A percentile compares a stretch with the other conserved stretches of the same genome.
These are phyloP conservation scores for Parasteatoda tepidariorum DNA, from an alignment of 1,140 invertebrate genomes.

Conservation along the genomic window DNA sequence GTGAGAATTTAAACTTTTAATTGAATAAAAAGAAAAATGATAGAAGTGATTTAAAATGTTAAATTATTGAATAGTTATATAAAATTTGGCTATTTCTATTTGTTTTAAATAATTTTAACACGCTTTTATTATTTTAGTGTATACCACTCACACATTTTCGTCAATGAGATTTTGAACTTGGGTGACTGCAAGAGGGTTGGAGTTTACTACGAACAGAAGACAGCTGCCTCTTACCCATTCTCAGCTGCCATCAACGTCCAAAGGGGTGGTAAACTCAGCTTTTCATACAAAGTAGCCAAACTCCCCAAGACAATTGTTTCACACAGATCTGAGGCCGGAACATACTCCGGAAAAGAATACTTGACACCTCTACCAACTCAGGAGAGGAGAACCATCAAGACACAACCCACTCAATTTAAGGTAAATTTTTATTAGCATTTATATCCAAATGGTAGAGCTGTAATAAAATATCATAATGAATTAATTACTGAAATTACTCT, in stretches of 20 bases:
- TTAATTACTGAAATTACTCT: not conserved
- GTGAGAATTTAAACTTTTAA: too few species aligned
- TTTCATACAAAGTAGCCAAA: not conserved
- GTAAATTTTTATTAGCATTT: not conserved
- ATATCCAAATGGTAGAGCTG: not conserved
- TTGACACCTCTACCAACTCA: not conserved
- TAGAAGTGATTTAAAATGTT: too few species aligned
- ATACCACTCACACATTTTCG: not conserved
- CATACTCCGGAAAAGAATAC: not conserved
- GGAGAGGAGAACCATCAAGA: not conserved
- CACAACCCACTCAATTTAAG: not conserved
- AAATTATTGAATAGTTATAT: not conserved
- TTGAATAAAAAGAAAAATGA: too few species aligned
- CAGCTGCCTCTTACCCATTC: not conserved
- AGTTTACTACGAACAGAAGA: constrained; percentile 28
- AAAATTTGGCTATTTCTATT: not conserved
- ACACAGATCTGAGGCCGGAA: constrained; percentile 39
- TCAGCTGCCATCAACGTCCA: not conserved
- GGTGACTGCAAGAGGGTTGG: constrained; percentile 22
- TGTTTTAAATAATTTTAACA: too few species aligned
- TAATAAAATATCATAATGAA: not conserved
- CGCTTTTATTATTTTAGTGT: constrained; percentile 9
- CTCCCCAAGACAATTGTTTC: constrained; percentile 3
- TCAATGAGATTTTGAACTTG: not conserved
- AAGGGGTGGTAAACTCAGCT: not conserved